Evolutionary conservation across 30 jellyfish, hydroid and myxozoan species (phyloP).

Genomic region (Pelagia noctiluca): DNA sequence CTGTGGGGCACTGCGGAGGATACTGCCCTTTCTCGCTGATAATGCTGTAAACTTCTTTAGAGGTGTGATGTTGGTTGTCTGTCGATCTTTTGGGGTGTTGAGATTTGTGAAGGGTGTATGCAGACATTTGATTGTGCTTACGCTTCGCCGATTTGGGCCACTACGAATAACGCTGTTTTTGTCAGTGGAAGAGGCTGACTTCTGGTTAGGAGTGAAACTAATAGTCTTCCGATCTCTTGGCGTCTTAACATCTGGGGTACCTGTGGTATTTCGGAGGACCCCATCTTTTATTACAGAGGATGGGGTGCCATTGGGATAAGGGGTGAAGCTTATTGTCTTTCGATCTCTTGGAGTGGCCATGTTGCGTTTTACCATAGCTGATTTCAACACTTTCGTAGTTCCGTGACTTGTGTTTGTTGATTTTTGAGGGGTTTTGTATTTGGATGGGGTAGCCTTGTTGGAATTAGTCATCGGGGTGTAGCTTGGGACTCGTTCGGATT

Average conservation of each 20-base stretch:
- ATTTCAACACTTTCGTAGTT: neutral
- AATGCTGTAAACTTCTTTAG: too few relatives aligned
- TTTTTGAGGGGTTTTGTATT: too few relatives aligned
- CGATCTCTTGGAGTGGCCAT: conserved; percentile 5
- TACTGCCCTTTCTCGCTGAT: neutral
- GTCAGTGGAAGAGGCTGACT: too few relatives aligned
- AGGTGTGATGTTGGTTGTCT: neutral
- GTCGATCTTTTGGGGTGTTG: too few relatives aligned
- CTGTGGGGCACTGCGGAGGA: conserved; percentile 9
- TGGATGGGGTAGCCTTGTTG: too few relatives aligned
- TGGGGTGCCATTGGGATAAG: neutral
- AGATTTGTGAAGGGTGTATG: neutral
- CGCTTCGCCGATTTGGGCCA: too few relatives aligned
- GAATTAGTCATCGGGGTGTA: too few relatives aligned
- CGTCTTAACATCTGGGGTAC: neutral
- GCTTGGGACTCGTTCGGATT: too few relatives aligned
- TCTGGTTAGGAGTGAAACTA: neutral
- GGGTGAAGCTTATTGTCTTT: conserved; percentile 48
- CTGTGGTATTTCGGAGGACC: conserved; percentile 1
- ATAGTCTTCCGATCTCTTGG: conserved; percentile 8
- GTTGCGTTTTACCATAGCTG: neutral
- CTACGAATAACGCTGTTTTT: too few relatives aligned
- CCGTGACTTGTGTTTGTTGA: neutral
- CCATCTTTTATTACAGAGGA: neutral
- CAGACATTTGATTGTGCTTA: neutral